Percentiles rank a stretch among this genome's conserved stretches.
Conservation (phyloP, 1,140 invertebrate species). For the Bombus polaris region DNA sequence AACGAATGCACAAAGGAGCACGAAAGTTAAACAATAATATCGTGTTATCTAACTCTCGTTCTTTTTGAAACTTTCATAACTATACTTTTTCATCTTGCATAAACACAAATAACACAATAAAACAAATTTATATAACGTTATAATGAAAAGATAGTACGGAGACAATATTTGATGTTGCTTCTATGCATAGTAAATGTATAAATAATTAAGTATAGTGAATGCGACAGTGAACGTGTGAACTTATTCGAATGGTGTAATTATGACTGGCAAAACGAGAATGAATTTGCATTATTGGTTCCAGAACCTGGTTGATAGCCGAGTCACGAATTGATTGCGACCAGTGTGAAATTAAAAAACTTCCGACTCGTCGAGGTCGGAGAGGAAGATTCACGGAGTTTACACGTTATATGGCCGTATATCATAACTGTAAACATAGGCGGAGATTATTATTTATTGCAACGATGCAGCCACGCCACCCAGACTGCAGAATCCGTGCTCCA, state of each 20-base stretch:
- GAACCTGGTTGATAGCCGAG: background rate
- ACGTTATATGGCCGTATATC: constrained; percentile 13
- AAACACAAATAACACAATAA: too few species aligned
- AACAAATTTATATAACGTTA: too few species aligned
- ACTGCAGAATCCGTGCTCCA: background rate
- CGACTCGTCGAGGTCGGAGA: background rate
- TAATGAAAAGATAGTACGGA: too few species aligned
- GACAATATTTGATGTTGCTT: too few species aligned
- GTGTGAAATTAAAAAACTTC: constrained; percentile 42
- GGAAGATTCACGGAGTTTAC: constrained; percentile 8
- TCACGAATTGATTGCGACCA: background rate
- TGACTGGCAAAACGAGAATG: background rate
- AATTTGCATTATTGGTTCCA: background rate
- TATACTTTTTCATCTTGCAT: too few species aligned
- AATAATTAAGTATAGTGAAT: too few species aligned
- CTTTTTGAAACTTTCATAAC: too few species aligned
- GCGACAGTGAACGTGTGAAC: too few species aligned
- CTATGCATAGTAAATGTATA: too few species aligned
- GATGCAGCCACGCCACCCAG: background rate
- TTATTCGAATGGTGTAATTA: too few species aligned
- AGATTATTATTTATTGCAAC: constrained; percentile 26
- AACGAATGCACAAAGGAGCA: background rate
- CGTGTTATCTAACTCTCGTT: too few species aligned
- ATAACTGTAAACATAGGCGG: constrained; percentile 5
- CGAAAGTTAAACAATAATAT: too few species aligned